Base-by-base conservation (phyloP, 2,113 vertebrate genomes). In the Lepus timidus region DNA sequence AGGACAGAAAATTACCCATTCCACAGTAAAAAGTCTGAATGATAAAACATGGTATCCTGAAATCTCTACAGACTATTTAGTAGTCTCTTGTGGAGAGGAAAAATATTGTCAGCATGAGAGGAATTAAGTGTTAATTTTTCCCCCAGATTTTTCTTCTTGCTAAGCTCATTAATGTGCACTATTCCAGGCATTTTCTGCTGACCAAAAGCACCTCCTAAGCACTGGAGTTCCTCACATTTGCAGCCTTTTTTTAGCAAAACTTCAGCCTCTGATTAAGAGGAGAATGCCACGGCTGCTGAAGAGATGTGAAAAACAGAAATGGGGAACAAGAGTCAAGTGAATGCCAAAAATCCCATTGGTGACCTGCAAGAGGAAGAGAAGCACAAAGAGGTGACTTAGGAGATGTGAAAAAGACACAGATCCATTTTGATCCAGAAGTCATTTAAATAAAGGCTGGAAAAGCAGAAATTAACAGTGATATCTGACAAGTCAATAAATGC, bases 361-460 rank as follows among this genome's bases (percentile, higher is more conserved):
- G 98, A 96, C 82, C 86, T 83, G 82, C 97, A 97, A 91, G 96
- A 95, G 88, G 98, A 98, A 97, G 97, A 98, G 95, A 98, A 98
- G 68, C 97, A 94, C n/a, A 92, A 95, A 93, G 97, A 94, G 97
- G 91, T 93, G 97, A 97, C 90, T 96, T 98, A 96, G 97, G 93
- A 97, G 98, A 98, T 67, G 91, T 98, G 44, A 98, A 98, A 95
- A 97, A 98, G 83, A 76, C 94, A 95, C 98, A 96, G 95, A 80
- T 97, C 85, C 97, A 97, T 95, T 98, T 97, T 93, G 98, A 99
- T 98, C 99, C 99, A 96, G 97, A 99, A 98, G 98, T 99, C 95
- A 98, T 99, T 94, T 99, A 99, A 97, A 99, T 99, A 98, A 99
- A 99, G 97, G 99, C 99, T 95, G 98, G 99, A 96, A 99, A 99